phyloP scores from a whole-genome alignment of 2,888 invertebrate genomes.

The Limnephilus auricula region DNA sequence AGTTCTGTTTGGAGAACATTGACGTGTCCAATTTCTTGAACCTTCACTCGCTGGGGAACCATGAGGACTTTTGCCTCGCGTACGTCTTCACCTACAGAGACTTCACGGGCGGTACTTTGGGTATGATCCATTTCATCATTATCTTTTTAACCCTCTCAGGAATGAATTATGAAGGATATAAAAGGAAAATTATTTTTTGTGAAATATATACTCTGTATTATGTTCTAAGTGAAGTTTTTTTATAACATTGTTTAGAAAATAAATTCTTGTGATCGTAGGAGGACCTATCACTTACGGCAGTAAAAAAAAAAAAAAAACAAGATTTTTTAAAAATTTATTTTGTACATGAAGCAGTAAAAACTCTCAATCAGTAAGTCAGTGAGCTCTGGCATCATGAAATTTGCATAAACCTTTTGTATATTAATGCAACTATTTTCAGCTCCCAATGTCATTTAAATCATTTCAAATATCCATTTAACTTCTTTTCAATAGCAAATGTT shows the following conservation, averaged over 20 bases:
- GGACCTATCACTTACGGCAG: no score
- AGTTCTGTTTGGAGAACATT: constrained; percentile 97
- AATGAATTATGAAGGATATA: no score
- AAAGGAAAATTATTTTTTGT: no score
- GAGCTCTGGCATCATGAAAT: neutral
- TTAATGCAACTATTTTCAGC: neutral
- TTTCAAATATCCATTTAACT: neutral
- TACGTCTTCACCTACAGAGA: constrained; percentile 99
- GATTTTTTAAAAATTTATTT: no score
- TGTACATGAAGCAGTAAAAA: neutral
- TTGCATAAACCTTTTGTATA: neutral
- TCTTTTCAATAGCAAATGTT: neutral
- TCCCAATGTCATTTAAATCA: neutral
- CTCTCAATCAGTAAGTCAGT: neutral
- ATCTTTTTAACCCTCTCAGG: neutral
- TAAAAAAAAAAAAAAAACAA: no score
- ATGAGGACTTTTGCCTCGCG: constrained; percentile 99
- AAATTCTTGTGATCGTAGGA: no score
- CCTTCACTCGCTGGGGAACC: constrained; percentile 97
- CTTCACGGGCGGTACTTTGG: constrained; percentile 97
- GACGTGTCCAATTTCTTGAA: constrained; percentile 99
- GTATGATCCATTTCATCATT: constrained; percentile 68
- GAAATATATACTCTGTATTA: no score
- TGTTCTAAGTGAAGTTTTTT: no score
- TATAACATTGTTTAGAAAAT: no score